Evolutionary conservation across 1,140 invertebrate species (phyloP).

Genomic region (Leucophenga varia): DNA sequence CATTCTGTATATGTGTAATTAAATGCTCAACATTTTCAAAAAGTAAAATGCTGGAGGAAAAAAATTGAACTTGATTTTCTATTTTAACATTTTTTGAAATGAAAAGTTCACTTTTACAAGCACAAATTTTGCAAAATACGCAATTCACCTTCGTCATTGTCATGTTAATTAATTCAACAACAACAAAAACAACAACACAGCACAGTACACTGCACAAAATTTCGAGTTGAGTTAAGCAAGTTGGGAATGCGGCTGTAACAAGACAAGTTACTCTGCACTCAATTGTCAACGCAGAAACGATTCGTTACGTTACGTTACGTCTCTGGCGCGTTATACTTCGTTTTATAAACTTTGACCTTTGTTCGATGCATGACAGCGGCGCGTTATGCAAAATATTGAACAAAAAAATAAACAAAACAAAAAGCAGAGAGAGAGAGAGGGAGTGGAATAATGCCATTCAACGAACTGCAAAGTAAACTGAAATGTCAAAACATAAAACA

Average conservation of each 20-base stretch:
- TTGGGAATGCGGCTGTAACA: no score
- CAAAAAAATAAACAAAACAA: conserved; percentile 1
- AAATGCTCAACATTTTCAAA: conserved; percentile 21
- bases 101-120: no score
- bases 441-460: not conserved
- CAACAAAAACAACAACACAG: conserved; percentile 11
- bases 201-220: no score
- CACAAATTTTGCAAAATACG: conserved; percentile 23
- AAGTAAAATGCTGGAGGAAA: no score
- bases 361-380: not conserved
- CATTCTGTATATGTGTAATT: no score
- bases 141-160: conserved; percentile 54
- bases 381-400: conserved; percentile 5
- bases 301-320: conserved; percentile 32
- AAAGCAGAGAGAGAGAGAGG: not conserved
- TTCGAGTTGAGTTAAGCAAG: no score
- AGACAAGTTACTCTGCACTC: no score
- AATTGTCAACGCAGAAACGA: conserved; percentile 23
- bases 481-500: conserved; percentile 38
- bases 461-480: not conserved
- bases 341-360: conserved; percentile 15
- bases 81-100: no score
- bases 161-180: conserved; percentile 51
- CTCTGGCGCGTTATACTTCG: not conserved
- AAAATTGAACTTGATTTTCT: no score